These are phyloP conservation scores for Pampus argenteus DNA, from an alignment of 2,797 vertebrate species.

Conservation along the genomic window DNA sequence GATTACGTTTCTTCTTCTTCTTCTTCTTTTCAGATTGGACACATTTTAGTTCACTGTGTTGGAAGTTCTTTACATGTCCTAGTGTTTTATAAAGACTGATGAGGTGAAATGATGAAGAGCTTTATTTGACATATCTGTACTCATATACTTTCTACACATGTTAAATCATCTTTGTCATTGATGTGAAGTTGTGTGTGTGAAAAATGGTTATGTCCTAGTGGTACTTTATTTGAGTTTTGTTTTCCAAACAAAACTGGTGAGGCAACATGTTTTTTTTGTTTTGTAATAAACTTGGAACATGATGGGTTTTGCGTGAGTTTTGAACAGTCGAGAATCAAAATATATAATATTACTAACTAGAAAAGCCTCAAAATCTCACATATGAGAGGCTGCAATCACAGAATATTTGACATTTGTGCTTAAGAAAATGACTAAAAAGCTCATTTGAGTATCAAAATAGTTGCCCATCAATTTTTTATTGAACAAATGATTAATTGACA, in stretches of 20 bases:
- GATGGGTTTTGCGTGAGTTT: constrained; percentile 22
- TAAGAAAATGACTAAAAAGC: too few relatives aligned
- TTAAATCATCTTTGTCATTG: constrained; percentile 71
- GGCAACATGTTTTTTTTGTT: constrained; percentile 39
- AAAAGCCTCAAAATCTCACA: too few relatives aligned
- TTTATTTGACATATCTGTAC: constrained; percentile 69
- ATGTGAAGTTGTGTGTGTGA: constrained; percentile 77
- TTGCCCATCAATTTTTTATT: too few relatives aligned
- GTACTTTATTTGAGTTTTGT: constrained; percentile 66
- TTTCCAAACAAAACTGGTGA: constrained; percentile 54
- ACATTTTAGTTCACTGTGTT: constrained; percentile 40
- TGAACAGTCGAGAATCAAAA: background rate
- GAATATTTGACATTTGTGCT: too few relatives aligned
- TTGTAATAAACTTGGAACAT: constrained; percentile 73
- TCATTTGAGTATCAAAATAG: too few relatives aligned
- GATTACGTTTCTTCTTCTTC: constrained; percentile 3
- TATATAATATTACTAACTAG: background rate
- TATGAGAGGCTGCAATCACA: too few relatives aligned
- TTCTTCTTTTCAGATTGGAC: constrained; percentile 27
- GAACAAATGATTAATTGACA: too few relatives aligned
- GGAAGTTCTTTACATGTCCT: constrained; percentile 44
- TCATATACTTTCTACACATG: constrained; percentile 62
- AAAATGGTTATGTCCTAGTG: constrained; percentile 59
- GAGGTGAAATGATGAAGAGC: constrained; percentile 54
- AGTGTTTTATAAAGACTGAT: constrained; percentile 61